Evolutionary conservation across 2,113 vertebrate genomes (phyloP).

Genomic region (Sula dactylatra): DNA sequence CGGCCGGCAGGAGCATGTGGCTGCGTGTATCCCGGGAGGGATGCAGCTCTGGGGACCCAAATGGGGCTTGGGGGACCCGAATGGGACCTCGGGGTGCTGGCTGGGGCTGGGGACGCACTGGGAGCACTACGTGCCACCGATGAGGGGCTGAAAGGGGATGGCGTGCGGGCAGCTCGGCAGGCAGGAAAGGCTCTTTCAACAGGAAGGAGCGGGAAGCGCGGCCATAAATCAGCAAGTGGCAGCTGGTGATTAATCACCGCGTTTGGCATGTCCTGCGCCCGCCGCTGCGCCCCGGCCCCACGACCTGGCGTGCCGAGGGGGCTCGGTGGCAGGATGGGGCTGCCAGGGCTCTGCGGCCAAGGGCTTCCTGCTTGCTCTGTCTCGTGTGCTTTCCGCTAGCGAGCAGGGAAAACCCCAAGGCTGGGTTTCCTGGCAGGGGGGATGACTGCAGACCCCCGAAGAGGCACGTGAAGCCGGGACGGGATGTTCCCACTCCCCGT

Average conservation of each 20-base stretch:
- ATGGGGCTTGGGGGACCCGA: neutral
- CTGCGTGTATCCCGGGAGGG: neutral
- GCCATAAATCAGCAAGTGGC: neutral
- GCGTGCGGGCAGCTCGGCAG: neutral
- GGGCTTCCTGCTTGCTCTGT: neutral
- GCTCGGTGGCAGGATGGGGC: neutral
- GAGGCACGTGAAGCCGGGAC: rapidly evolving
- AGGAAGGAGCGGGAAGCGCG: neutral
- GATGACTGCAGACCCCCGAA: too few relatives aligned
- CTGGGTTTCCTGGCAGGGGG: neutral
- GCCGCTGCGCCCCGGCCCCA: neutral
- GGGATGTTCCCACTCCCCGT: neutral
- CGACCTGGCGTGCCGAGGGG: neutral
- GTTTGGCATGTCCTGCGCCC: neutral
- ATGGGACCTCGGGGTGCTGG: neutral
- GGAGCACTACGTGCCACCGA: rapidly evolving
- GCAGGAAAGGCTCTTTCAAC: conserved; percentile 15
- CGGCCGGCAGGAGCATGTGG: rapidly evolving
- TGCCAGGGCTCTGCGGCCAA: neutral
- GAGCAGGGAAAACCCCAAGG: neutral
- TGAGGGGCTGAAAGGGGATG: neutral
- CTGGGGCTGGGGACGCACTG: rapidly evolving
- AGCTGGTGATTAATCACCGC: neutral
- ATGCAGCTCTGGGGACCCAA: rapidly evolving
- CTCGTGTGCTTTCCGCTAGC: neutral